A percentile compares a stretch with the other conserved stretches of the same genome.
phyloP scores from a whole-genome alignment of 2,888 invertebrate genomes.

The Antheraea assamensis region DNA sequence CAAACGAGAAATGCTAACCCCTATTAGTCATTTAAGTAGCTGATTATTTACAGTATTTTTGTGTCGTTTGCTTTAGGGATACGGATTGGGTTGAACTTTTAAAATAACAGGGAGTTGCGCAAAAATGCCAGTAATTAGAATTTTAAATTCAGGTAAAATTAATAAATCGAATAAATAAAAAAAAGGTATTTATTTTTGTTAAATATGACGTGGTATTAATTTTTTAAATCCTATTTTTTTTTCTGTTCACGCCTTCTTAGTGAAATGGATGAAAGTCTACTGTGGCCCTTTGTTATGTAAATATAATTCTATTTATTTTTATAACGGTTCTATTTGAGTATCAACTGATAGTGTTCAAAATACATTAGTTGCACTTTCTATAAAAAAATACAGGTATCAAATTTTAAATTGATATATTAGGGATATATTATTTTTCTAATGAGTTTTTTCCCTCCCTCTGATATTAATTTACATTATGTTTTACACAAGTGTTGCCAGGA shows the following conservation, averaged over 20 bases:
- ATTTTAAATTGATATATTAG: background rate
- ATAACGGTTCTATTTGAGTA: background rate
- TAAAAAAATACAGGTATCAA: background rate
- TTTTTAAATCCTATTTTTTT: slow-evolving; percentile 41
- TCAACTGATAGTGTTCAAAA: background rate
- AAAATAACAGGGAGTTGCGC: background rate
- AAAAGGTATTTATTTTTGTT: background rate
- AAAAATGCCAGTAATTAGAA: background rate
- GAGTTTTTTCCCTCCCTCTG: background rate
- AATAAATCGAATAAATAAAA: background rate
- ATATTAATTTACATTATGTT: background rate
- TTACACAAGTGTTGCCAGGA: background rate
- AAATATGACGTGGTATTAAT: background rate
- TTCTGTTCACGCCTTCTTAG: slow-evolving; percentile 74
- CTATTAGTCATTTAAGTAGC: background rate
- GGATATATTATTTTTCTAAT: too few relatives aligned
- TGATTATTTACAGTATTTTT: background rate
- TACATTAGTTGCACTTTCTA: background rate
- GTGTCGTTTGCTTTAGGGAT: too few relatives aligned
- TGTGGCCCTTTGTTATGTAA: slow-evolving; percentile 75
- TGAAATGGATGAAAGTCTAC: slow-evolving; percentile 67
- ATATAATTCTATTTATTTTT: slow-evolving; percentile 44
- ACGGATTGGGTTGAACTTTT: background rate
- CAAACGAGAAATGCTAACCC: background rate
- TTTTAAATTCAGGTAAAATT: background rate